phyloP scores from a whole-genome alignment of 2,113 vertebrate species.

The Hypomesus transpacificus region DNA sequence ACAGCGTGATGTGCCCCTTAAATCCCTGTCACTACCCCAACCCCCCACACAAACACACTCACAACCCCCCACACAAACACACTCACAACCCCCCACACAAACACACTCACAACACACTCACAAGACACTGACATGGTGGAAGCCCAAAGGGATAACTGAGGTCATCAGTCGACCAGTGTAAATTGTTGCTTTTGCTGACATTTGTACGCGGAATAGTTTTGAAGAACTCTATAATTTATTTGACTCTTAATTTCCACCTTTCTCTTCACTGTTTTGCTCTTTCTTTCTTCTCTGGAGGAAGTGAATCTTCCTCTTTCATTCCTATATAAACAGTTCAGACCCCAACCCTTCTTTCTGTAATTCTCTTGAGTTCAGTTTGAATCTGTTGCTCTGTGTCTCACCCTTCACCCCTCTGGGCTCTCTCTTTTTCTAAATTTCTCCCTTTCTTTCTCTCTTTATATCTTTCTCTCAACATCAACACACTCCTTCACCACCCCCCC shows the following conservation, averaged over 20 bases:
- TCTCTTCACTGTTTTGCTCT: slow-evolving; percentile 9
- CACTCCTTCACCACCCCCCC: not conserved
- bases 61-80: slow-evolving; percentile 10
- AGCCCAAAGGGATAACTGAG: slow-evolving; percentile 19
- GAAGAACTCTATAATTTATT: slow-evolving; percentile 23
- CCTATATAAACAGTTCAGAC: slow-evolving; percentile 6
- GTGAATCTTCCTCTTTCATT: slow-evolving; percentile 12
- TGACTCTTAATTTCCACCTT: not conserved
- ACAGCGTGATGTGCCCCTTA: slow-evolving; percentile 57
- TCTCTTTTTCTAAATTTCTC: not conserved
- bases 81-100: slow-evolving; percentile 14
- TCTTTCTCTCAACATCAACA: not conserved
- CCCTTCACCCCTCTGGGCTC: slow-evolving; percentile 42
- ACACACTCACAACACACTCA: slow-evolving; percentile 5
- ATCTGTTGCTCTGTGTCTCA: slow-evolving; percentile 39
- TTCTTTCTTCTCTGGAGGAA: not conserved
- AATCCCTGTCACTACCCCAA: slow-evolving; percentile 44
- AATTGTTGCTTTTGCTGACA: slow-evolving; percentile 31
- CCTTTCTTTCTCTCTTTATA: not conserved
- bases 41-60: slow-evolving; percentile 15
- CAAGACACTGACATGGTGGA: slow-evolving; percentile 8
- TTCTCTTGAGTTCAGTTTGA: slow-evolving; percentile 19
- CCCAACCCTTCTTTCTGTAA: slow-evolving; percentile 18
- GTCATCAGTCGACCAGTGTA: slow-evolving; percentile 7
- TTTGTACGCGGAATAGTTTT: not conserved